phyloP scores from a whole-genome alignment of 2,113 vertebrate species.

The Oenanthe melanoleuca region DNA sequence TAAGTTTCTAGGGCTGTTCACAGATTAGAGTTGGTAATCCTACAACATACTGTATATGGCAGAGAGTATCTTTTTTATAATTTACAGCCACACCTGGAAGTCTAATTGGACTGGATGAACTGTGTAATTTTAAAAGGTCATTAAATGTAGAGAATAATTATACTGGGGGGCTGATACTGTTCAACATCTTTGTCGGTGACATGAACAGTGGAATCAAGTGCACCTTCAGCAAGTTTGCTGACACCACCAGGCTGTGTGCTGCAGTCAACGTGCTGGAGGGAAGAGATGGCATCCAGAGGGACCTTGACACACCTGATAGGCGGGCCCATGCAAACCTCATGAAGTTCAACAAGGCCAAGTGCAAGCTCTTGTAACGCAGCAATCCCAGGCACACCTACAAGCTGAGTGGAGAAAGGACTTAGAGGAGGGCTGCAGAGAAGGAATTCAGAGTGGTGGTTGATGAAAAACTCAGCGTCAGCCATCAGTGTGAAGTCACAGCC shows the following conservation, averaged over 20 bases:
- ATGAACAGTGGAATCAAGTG: background rate
- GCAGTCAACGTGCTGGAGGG: background rate
- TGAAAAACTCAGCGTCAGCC: background rate
- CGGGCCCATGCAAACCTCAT: background rate
- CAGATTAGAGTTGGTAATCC: background rate
- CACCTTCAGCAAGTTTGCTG: background rate
- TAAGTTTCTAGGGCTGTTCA: background rate
- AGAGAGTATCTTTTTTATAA: background rate
- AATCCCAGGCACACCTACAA: background rate
- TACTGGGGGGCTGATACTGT: background rate
- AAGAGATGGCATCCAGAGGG: background rate
- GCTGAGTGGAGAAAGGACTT: background rate
- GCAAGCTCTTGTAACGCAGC: rapidly evolving
- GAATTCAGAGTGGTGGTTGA: background rate
- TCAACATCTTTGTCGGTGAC: background rate
- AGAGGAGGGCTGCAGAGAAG: background rate
- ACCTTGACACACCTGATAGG: background rate
- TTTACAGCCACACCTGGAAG: background rate
- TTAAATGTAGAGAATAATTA: background rate
- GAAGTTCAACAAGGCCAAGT: background rate
- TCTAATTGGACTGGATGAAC: background rate
- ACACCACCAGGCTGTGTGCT: too few species aligned
- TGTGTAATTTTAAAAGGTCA: background rate
- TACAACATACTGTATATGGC: background rate
- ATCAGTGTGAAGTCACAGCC: background rate